Evolutionary conservation across 2,888 invertebrate genomes (phyloP).

Genomic region (Drosophila longiperda): DNA sequence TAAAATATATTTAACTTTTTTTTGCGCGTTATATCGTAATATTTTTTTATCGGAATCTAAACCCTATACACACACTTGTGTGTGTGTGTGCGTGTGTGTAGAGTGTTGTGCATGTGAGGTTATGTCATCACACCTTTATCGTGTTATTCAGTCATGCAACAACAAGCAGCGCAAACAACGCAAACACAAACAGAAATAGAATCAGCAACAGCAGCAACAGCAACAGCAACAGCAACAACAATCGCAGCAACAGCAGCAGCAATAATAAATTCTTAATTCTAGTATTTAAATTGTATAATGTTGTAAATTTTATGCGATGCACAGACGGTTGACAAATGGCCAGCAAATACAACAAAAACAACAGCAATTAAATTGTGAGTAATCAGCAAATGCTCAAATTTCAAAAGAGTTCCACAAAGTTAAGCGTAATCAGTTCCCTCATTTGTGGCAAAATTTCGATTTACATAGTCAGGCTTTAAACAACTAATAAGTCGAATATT

Average conservation of each 20-base stretch:
- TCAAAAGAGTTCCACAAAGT: slow-evolving; percentile 9
- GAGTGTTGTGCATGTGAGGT: slow-evolving; percentile 41
- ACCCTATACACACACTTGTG: slow-evolving; percentile 6
- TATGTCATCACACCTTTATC: slow-evolving; percentile 60
- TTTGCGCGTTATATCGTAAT: slow-evolving; percentile 35
- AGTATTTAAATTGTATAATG: slow-evolving; percentile 65
- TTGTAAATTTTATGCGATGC: slow-evolving; percentile 64
- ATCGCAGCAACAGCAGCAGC: slow-evolving; percentile 27
- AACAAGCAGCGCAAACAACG: slow-evolving; percentile 32
- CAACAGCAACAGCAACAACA: slow-evolving; percentile 29
- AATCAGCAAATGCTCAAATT: slow-evolving; percentile 13
- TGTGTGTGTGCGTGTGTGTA: slow-evolving; percentile 1
- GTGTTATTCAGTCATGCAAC: slow-evolving; percentile 61
- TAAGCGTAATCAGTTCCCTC: not conserved
- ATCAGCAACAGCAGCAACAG: slow-evolving; percentile 14
- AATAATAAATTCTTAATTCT: slow-evolving; percentile 51
- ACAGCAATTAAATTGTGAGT: slow-evolving; percentile 25
- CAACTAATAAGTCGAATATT: not conserved
- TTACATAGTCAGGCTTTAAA: not conserved
- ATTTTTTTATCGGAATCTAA: slow-evolving; percentile 42
- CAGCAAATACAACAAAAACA: slow-evolving; percentile 28
- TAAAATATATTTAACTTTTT: slow-evolving; percentile 26
- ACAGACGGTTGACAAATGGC: slow-evolving; percentile 52
- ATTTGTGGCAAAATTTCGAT: not conserved
- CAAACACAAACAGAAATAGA: slow-evolving; percentile 25